Evolutionary conservation across 2,888 invertebrate species (phyloP).

Genomic region (Dasypogon diadema): DNA sequence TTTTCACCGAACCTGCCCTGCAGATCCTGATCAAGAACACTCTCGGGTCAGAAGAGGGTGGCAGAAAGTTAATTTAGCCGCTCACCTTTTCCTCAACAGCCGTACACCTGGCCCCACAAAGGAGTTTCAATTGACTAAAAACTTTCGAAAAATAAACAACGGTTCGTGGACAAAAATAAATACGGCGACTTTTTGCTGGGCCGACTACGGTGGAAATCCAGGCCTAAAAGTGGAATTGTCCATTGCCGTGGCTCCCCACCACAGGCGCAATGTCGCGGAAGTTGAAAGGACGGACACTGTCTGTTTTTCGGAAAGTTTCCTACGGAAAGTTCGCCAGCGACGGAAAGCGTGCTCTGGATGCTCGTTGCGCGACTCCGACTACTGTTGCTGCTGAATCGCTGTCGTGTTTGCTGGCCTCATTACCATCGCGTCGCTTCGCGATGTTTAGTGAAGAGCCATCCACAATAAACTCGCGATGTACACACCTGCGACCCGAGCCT

Average conservation of each 20-base stretch:
- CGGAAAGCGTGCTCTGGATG: slow-evolving; percentile 14
- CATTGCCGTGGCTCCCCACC: slow-evolving; percentile 5
- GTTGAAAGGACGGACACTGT: slow-evolving; percentile 32
- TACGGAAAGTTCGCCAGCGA: slow-evolving; percentile 7
- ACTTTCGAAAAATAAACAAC: slow-evolving; percentile 30
- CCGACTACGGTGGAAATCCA: neutral
- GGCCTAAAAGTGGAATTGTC: slow-evolving; percentile 24
- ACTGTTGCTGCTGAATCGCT: slow-evolving; percentile 5
- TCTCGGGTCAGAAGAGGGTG: neutral
- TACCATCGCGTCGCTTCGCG: slow-evolving; percentile 16
- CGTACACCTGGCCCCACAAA: slow-evolving; percentile 15
- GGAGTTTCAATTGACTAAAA: slow-evolving; percentile 25
- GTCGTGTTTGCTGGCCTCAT: neutral
- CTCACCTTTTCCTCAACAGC: neutral
- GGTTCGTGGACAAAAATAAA: slow-evolving; percentile 1
- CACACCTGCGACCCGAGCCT: slow-evolving; percentile 25
- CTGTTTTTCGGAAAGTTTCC: slow-evolving; percentile 4
- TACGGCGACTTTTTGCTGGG: neutral
- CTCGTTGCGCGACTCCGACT: slow-evolving; percentile 34
- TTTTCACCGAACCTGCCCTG: slow-evolving; percentile 7
- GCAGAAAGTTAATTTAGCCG: neutral
- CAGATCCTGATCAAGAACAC: slow-evolving; percentile 7
- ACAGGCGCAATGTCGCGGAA: slow-evolving; percentile 27
- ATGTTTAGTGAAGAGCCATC: slow-evolving; percentile 32
- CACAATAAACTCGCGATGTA: slow-evolving; percentile 19